These are phyloP conservation scores for Merops nubicus DNA, from an alignment of 2,113 vertebrate genomes.

Conservation along the genomic window DNA sequence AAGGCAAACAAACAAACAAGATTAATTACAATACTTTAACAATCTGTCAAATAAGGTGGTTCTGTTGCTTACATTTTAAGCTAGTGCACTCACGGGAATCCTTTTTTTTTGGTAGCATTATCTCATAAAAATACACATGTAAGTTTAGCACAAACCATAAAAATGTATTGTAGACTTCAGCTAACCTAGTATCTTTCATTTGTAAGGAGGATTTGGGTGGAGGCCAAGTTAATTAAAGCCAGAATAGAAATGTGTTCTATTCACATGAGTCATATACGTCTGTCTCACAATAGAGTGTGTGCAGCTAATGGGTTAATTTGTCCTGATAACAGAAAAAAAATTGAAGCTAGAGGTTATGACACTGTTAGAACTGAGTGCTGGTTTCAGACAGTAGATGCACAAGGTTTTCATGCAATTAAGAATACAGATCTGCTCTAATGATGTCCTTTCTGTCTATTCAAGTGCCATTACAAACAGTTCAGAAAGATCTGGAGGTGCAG, in stretches of 20 bases:
- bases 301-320: constrained; percentile 57
- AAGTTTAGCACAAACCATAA: constrained; percentile 29
- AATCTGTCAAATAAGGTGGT: neutral
- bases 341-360: constrained; percentile 25
- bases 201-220: constrained; percentile 21
- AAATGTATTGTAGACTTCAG: constrained; percentile 15
- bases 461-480: neutral
- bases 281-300: constrained; percentile 30
- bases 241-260: constrained; percentile 29
- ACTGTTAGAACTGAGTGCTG: constrained; percentile 15
- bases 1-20: neutral
- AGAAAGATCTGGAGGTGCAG: neutral
- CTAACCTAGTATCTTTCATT: constrained; percentile 31
- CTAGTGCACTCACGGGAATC: neutral
- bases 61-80: neutral
- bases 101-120: neutral
- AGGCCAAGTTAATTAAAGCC: constrained; percentile 53
- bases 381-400: neutral
- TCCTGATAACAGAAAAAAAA: constrained; percentile 8
- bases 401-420: neutral
- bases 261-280: constrained; percentile 54
- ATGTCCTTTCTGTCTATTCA: neutral
- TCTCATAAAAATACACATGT: constrained; percentile 5
- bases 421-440: constrained; percentile 9
- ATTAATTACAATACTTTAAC: neutral